Conservation (phyloP, 2,888 invertebrate genomes). For the Abrostola tripartita region DNA sequence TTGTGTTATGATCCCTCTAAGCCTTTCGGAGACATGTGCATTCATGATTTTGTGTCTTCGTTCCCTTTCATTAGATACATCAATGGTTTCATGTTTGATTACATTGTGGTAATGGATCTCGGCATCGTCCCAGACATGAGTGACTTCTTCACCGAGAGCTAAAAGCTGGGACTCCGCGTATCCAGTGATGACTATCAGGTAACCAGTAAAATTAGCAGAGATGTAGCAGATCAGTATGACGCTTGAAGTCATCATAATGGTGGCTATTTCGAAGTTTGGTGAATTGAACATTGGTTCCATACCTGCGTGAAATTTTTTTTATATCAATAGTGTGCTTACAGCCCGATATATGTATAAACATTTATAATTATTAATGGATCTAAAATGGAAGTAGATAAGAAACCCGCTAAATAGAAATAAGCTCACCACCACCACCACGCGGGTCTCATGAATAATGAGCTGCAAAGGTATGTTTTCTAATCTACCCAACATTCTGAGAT, state of each 20-base stretch:
- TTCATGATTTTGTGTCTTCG: conserved; percentile 21
- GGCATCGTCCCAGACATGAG: conserved; percentile 49
- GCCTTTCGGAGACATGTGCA: conserved; percentile 40
- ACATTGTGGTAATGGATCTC: conserved; percentile 18
- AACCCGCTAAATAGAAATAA: too few relatives aligned
- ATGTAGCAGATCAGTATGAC: conserved; percentile 28
- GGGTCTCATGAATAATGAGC: too few relatives aligned
- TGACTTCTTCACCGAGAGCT: conserved; percentile 35
- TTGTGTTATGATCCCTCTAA: conserved; percentile 53
- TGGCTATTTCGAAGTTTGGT: conserved; percentile 48
- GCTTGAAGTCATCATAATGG: conserved; percentile 6
- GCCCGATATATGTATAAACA: too few relatives aligned
- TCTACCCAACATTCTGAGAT: too few relatives aligned
- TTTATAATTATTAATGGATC: too few relatives aligned
- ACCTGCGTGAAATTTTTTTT: conserved; percentile 23
- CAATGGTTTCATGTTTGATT: conserved; percentile 1
- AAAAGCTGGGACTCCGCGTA: conserved; percentile 48
- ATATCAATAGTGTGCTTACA: too few relatives aligned
- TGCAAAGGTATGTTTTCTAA: too few relatives aligned
- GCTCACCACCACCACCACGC: too few relatives aligned
- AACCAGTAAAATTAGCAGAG: conserved; percentile 44
- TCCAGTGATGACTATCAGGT: conserved; percentile 40
- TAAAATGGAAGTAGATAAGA: too few relatives aligned
- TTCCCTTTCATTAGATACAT: background rate
- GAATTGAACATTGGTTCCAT: conserved; percentile 48